Base-by-base conservation (phyloP, 2,113 vertebrate species). In the Alaudala cheleensis region DNA sequence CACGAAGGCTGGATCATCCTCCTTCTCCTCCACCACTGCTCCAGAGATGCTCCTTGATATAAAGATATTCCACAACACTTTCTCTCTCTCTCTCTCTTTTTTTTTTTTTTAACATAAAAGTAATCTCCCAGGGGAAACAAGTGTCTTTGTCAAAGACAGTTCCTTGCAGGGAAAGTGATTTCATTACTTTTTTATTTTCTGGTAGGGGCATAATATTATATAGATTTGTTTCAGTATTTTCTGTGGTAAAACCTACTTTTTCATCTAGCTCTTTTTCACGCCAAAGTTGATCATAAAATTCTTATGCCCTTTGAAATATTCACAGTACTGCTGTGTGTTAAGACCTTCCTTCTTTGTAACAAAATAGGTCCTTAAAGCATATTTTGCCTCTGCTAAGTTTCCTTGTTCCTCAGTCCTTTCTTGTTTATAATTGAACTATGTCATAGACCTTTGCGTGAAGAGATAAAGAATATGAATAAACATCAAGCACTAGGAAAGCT, bases 1-100 rank as follows among this genome's bases (percentile, higher is more conserved):
- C 21, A 21, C 0, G 0, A 76, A 22, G 1, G 0, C 6, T 0
- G 0, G 17, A 74, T 70, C 19, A 56, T 11, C 44, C 78, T 9
- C 37, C 21, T 64, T 11, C 44, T 71, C 28, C 31, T 26, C 8
- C 10, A 67, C 12, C 17, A 17, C 31, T n/a, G n/a, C n/a, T 64
- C 15, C 1, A 0, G 8, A 10, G 10, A 7, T 28, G 8, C 11
- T 86, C 4, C 25, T 44, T 34, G 15, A 34, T 14, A 34, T 9
- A 14, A 2, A 69, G 12, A 8, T 60, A 16, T 37, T 61, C 20
- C 18, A 47, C 5, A 5, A 8, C 39, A 10, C 37, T 37, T 10
- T 37, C 37, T 37, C 37, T 37, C 4, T 39, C 17, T 29, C 28
- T 18, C 6, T 6, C 19, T 22, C 7, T 22, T 7, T 14, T 22